Evolutionary conservation across 2,113 vertebrate species (phyloP).

Genomic region (Equus przewalskii): DNA sequence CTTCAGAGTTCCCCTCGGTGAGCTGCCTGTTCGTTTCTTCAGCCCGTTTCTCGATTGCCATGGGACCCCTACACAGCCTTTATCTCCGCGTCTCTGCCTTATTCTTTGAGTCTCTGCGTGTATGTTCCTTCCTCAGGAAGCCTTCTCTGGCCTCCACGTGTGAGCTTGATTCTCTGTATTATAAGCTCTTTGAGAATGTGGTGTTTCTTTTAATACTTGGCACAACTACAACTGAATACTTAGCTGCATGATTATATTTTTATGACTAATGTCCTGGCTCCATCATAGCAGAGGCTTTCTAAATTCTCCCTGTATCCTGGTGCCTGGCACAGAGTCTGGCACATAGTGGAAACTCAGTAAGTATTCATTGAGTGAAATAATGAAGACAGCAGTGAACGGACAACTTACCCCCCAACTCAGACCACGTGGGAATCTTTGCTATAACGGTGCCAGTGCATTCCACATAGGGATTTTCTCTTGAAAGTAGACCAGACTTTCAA

Average conservation of each 20-base stretch:
- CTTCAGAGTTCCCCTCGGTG: too few relatives aligned
- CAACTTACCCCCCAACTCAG: neutral
- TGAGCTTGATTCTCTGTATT: neutral
- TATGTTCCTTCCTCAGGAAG: too few relatives aligned
- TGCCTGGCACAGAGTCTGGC: neutral
- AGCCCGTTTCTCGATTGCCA: fast-evolving
- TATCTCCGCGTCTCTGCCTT: neutral
- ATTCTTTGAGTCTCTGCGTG: neutral
- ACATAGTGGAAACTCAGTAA: neutral
- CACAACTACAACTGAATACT: neutral
- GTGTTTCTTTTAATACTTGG: neutral
- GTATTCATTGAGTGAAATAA: neutral
- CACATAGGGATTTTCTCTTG: neutral
- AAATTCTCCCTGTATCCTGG: neutral
- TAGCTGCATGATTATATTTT: neutral
- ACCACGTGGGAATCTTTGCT: neutral
- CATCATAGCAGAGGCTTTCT: neutral
- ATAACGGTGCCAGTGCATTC: fast-evolving
- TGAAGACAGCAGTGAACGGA: neutral
- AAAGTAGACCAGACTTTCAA: neutral
- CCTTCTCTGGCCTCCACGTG: too few relatives aligned
- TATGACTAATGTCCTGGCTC: neutral
- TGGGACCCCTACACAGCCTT: neutral
- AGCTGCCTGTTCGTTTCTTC: neutral
- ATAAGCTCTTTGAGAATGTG: neutral